A percentile compares a stretch with the other conserved stretches of the same genome.
Conservation (phyloP, 2,888 invertebrate species). For the Polymixis lichenea region DNA sequence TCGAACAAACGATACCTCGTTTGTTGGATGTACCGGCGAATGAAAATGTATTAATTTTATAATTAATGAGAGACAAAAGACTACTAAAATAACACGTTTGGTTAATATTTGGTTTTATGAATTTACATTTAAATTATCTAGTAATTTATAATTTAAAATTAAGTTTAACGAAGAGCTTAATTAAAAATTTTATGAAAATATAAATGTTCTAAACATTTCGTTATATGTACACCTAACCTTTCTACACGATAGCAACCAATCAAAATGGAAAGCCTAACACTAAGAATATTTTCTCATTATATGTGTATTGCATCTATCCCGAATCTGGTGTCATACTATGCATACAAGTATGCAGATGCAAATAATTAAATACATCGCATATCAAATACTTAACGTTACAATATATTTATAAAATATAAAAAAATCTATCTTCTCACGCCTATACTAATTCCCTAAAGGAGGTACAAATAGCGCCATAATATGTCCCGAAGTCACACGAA, state of each 20-base stretch:
- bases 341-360: neutral
- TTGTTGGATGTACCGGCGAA: too few species aligned
- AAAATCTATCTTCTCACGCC: neutral
- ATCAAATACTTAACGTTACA: neutral
- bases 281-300: neutral
- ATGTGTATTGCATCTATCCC: too few species aligned
- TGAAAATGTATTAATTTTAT: neutral
- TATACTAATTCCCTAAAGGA: neutral
- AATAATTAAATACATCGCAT: neutral
- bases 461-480: neutral
- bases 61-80: neutral
- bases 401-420: neutral
- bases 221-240: neutral
- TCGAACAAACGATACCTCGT: neutral
- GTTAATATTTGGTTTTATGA: neutral
- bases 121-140: too few species aligned
- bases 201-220: neutral
- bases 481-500: constrained; percentile 15
- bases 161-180: neutral
- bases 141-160: neutral
- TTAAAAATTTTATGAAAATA: neutral
- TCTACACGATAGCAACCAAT: too few species aligned
- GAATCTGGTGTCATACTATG: too few species aligned
- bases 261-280: neutral
- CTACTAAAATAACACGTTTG: neutral